phyloP scores from a whole-genome alignment of 1,140 invertebrate genomes.

The Dendrolimus kikuchii region DNA sequence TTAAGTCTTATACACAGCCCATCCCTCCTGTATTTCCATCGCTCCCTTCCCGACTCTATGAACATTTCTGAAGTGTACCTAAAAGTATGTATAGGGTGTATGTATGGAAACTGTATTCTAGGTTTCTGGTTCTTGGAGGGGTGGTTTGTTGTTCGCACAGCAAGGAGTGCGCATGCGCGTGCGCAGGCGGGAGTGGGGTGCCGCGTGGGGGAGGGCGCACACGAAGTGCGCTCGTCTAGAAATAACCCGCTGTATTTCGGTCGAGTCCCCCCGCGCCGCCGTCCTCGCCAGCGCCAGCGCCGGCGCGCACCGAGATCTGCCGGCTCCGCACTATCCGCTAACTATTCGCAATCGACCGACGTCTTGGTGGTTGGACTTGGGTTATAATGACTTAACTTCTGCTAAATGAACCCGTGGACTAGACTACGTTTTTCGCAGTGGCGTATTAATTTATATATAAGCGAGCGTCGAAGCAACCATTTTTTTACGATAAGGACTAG shows the following conservation, averaged over 20 bases:
- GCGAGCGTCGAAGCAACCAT: conserved; percentile 43
- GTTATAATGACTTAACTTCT: conserved; percentile 88
- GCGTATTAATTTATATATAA: conserved; percentile 49
- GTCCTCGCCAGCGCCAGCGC: conserved; percentile 46
- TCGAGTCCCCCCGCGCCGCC: conserved; percentile 38
- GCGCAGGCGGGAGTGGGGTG: conserved; percentile 13
- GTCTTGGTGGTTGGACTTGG: conserved; percentile 88
- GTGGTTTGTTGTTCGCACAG: too few species aligned
- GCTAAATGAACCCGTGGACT: conserved; percentile 79
- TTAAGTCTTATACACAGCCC: too few species aligned
- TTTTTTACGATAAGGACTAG: conserved; percentile 42
- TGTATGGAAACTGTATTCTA: too few species aligned
- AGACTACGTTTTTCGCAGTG: conserved; percentile 65
- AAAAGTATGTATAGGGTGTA: too few species aligned
- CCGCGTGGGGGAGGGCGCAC: conserved; percentile 17
- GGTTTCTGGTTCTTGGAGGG: too few species aligned
- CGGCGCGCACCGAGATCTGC: conserved; percentile 36
- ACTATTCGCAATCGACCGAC: conserved; percentile 90
- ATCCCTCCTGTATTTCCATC: too few species aligned
- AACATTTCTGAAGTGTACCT: too few species aligned
- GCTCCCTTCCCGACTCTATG: too few species aligned
- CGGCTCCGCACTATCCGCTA: conserved; percentile 78
- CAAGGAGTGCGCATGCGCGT: conserved; percentile 14
- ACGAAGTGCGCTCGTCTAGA: conserved; percentile 45
- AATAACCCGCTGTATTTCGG: conserved; percentile 65